phyloP scores from a whole-genome alignment of 2,797 vertebrate genomes.

The Periophthalmus magnuspinnatus region DNA sequence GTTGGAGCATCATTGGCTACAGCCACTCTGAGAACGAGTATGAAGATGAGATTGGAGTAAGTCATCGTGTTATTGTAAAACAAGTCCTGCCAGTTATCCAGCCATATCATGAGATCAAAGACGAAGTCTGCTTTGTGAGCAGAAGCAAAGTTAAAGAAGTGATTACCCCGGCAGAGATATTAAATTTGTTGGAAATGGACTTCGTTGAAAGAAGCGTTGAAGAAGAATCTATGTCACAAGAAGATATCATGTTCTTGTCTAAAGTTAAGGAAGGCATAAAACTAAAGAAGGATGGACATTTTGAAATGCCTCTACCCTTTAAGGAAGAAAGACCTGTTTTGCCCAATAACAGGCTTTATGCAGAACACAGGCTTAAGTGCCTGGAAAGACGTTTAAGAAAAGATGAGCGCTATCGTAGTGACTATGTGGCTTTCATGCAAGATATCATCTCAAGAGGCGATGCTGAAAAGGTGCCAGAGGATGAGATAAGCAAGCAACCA shows the following conservation, averaged over 20 bases:
- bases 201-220: no score
- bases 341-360: slow-evolving; percentile 15
- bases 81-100: not conserved
- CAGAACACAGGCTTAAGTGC: not conserved
- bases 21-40: no score
- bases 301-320: no score
- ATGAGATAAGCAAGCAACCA: not conserved
- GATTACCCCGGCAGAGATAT: not conserved
- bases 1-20: no score
- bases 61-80: not conserved
- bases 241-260: not conserved
- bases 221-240: no score
- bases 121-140: not conserved
- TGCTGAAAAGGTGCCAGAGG: not conserved
- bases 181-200: not conserved
- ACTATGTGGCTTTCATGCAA: not conserved
- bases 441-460: no score
- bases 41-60: not conserved
- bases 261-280: not conserved
- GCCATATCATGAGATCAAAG: not conserved
- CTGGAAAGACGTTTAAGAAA: not conserved
- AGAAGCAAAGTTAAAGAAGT: slow-evolving; percentile 2
- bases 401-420: not conserved
- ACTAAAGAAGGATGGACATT: no score
- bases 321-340: slow-evolving; percentile 14